Evolutionary conservation across 2,888 invertebrate species (phyloP).

Genomic region (Thysanoteuthis rhombus): DNA sequence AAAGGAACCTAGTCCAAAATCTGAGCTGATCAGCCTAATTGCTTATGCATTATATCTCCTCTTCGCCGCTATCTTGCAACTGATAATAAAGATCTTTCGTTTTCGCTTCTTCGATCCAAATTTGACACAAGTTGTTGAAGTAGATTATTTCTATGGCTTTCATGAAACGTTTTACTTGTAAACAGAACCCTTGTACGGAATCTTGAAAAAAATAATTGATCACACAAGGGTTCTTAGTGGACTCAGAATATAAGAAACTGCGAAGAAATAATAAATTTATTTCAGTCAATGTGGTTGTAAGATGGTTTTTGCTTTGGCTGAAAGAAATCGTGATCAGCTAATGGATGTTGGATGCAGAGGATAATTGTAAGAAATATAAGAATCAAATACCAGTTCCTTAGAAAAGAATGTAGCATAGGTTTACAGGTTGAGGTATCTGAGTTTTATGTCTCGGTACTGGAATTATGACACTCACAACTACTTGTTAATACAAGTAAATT

Average conservation of each 20-base stretch:
- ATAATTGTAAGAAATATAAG: no score
- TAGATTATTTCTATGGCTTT: not conserved
- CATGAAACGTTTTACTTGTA: not conserved
- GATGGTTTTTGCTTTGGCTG: no score
- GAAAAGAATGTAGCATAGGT: no score
- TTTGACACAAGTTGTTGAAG: not conserved
- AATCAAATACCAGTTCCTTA: no score
- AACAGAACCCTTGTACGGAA: not conserved
- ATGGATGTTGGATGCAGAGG: no score
- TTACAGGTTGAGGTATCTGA: no score
- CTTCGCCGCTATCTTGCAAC: not conserved
- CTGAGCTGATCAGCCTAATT: not conserved
- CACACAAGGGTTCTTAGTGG: not conserved
- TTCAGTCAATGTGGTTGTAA: no score
- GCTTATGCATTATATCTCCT: not conserved
- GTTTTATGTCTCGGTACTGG: no score
- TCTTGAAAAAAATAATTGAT: not conserved
- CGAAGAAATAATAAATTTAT: not conserved
- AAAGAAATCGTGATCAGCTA: no score
- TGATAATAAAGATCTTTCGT: not conserved
- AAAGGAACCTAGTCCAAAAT: not conserved
- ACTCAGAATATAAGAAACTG: not conserved
- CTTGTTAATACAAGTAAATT: no score
- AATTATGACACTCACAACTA: no score
- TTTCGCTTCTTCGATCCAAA: not conserved